Evolutionary conservation across 2,797 vertebrate genomes (phyloP), one percentile per base, ranked within the genome.

Genomic region (Darevskia mixta): DNA sequence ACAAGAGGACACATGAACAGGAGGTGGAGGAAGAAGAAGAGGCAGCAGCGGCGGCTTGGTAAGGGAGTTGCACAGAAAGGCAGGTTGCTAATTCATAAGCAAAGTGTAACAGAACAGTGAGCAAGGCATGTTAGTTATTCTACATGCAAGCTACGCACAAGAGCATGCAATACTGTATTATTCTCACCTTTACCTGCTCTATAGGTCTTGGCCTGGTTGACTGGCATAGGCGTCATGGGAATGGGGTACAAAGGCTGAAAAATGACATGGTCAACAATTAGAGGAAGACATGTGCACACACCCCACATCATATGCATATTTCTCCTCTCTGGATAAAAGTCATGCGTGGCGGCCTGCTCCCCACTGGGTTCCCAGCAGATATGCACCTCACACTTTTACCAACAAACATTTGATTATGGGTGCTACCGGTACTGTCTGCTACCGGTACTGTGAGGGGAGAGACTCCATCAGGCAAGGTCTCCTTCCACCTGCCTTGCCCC

Each of bases 121-220:
- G 61, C 43, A 35, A 7, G 25, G 27, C 45, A 8, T 32, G 4
- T 32, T 75, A 80, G 73, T 89, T 94, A 96, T 96, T 96, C 95
- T 96, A 90, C 95, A 96, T 97, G 96, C 96, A 96, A 87, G 95
- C 94, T 82, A 94, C 89, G 96, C 93, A 96, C 94, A 96, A 96
- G 79, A 73, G 96, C 95, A 94, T 95, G 95, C 96, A 97, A 95
- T 95, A 5, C 83, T 35, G n/a, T 76, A 96, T 97, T 97, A 98
- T 96, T 97, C 97, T 99, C 98, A 99, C 98, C 98, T 99, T 99
- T 99, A 99, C 99, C 99, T 99, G 98, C 98, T 99, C 99, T 99
- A 98, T 99, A 99, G 96, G 98, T 98, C 98, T 99, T 99, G 94
- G 98, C 98, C 97, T 99, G 99, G 97, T 98, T 99, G 97, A 99